These are phyloP conservation scores for Rhizomys pruinosus DNA, from an alignment of 2,113 vertebrate species.

Conservation along the genomic window DNA sequence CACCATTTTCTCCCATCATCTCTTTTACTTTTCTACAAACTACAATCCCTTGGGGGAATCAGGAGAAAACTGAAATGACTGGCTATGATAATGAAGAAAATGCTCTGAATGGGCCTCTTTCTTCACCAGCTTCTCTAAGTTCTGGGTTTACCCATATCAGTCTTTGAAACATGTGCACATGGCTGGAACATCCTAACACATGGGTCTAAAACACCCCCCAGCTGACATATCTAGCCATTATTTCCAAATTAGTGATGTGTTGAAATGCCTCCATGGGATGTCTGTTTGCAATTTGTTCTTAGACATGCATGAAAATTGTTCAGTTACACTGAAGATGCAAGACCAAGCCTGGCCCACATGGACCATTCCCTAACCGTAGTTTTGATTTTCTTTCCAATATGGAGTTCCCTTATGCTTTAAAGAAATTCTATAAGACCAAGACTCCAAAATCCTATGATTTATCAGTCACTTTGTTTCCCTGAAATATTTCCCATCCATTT, in stretches of 20 bases:
- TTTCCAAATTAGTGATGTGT: constrained; percentile 46
- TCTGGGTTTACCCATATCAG: neutral
- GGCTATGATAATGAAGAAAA: neutral
- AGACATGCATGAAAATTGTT: constrained; percentile 67
- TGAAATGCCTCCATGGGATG: constrained; percentile 58
- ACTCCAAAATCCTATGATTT: neutral
- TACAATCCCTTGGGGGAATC: neutral
- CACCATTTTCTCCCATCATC: neutral
- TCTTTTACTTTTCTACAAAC: neutral
- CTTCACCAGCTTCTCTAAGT: neutral
- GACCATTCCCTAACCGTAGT: neutral
- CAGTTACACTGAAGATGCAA: constrained; percentile 15
- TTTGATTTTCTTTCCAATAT: constrained; percentile 60
- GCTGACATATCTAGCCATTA: constrained; percentile 23
- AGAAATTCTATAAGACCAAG: constrained; percentile 12
- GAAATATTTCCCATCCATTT: neutral
- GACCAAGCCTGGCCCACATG: neutral
- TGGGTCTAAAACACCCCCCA: neutral
- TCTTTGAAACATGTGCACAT: neutral
- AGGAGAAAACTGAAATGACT: neutral
- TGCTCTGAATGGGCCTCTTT: neutral
- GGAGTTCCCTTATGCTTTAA: constrained; percentile 38
- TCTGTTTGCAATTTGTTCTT: constrained; percentile 68
- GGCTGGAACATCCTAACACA: neutral
- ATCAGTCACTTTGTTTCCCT: neutral